phyloP scores from a whole-genome alignment of 2,888 invertebrate species.

The Microplitis manilae region DNA sequence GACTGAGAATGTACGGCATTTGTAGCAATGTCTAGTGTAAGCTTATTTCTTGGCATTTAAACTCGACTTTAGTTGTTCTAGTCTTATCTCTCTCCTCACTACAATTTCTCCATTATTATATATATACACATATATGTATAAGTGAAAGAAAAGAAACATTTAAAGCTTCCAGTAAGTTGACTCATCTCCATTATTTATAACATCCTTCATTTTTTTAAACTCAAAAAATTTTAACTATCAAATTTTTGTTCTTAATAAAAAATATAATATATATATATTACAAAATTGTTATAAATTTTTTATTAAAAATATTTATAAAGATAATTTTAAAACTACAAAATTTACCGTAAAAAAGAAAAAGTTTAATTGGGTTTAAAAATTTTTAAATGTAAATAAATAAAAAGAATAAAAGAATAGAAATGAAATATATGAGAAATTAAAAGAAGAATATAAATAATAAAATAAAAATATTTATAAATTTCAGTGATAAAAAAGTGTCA shows the following conservation, averaged over 20 bases:
- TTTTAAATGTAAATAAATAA: background rate
- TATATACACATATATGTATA: background rate
- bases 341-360: too few species aligned
- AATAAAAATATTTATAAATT: background rate
- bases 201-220: background rate
- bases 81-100: background rate
- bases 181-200: background rate
- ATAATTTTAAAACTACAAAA: too few species aligned
- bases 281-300: too few species aligned
- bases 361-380: background rate
- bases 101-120: background rate
- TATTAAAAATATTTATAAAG: too few species aligned
- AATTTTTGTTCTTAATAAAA: background rate
- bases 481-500: background rate
- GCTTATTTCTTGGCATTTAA: slow-evolving; percentile 1
- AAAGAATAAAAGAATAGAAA: background rate
- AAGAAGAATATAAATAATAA: background rate
- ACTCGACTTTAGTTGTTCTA: background rate
- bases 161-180: background rate
- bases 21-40: slow-evolving; percentile 1
- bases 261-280: too few species aligned
- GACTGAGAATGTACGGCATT: slow-evolving; percentile 3
- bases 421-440: background rate
- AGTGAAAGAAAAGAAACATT: background rate
- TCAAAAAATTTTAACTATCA: background rate